Evolutionary conservation across 92 coral and sea anemone genomes (phyloP).

Genomic region (Scolanthus callimorphus): DNA sequence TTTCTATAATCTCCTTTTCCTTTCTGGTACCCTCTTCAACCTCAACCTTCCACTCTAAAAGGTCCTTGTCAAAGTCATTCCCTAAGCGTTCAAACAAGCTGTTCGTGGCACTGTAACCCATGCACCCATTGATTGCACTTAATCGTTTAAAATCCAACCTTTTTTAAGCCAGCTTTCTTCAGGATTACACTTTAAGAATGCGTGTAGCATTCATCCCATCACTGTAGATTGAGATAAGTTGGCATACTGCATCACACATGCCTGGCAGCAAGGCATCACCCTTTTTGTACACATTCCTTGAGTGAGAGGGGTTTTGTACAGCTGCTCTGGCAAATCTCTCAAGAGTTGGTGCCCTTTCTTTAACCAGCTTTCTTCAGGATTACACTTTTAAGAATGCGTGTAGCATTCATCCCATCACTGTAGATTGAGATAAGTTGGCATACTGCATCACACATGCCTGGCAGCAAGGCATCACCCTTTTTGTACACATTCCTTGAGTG

Average conservation of each 20-base stretch:
- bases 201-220: constrained; percentile 44
- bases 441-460: no score
- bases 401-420: no score
- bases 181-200: constrained; percentile 25
- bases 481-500: no score
- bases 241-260: constrained; percentile 13
- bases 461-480: no score
- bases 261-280: constrained; percentile 17
- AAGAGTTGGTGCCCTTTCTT: constrained; percentile 14
- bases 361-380: constrained; percentile 2
- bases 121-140: constrained; percentile 25
- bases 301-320: no score
- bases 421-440: no score
- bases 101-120: constrained; percentile 43
- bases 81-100: constrained; percentile 26
- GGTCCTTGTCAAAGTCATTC: constrained; percentile 25
- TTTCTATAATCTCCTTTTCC: no score
- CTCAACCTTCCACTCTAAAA: constrained; percentile 15
- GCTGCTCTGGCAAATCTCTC: no score
- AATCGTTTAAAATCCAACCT: constrained; percentile 30
- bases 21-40: constrained; percentile 14
- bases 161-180: constrained; percentile 45
- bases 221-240: no score
- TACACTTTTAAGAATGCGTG: no score
- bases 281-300: no score